Evolutionary conservation across 2,113 vertebrate genomes (phyloP).

Genomic region (Butorides virescens): DNA sequence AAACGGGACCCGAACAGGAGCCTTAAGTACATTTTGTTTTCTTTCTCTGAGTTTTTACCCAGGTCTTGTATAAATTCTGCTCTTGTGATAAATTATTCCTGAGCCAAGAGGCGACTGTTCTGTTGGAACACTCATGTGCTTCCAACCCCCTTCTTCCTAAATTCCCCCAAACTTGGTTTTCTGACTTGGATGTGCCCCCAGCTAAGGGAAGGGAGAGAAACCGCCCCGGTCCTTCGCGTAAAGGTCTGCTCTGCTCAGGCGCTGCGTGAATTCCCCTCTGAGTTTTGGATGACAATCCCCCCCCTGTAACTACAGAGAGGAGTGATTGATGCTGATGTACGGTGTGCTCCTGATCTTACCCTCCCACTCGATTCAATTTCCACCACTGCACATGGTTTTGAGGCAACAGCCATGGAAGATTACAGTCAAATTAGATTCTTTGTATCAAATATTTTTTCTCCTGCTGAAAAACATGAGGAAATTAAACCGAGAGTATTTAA

Average conservation of each 20-base stretch:
- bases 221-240: rapidly evolving
- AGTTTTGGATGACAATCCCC: neutral
- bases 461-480: neutral
- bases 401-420: neutral
- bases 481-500: neutral
- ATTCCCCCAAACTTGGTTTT: neutral
- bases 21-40: neutral
- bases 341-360: neutral
- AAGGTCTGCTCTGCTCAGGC: neutral
- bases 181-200: neutral
- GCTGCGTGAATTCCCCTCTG: rapidly evolving
- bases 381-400: neutral
- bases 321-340: neutral
- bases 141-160: neutral
- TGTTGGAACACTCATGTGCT: rapidly evolving
- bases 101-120: neutral
- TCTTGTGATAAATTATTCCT: neutral
- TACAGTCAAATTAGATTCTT: neutral
- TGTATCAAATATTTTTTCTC: neutral
- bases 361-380: neutral
- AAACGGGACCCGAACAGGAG: neutral
- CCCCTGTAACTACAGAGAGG: rapidly evolving
- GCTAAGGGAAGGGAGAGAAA: neutral
- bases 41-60: neutral
- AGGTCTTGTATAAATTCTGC: neutral